Conservation (phyloP, 2,888 invertebrate genomes). For the Spisula subtruncata region DNA sequence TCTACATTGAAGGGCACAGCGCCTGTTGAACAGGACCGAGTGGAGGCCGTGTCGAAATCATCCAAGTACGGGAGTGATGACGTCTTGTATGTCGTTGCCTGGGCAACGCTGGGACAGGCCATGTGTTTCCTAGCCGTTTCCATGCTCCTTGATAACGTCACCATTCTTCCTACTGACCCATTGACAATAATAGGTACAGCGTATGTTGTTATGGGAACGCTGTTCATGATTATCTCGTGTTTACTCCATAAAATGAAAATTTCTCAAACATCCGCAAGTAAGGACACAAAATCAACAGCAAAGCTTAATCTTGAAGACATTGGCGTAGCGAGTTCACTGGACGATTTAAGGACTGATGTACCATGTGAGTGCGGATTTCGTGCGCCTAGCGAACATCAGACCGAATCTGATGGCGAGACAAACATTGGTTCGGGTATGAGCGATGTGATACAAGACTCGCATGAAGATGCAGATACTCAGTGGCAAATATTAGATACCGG, state of each 20-base stretch:
- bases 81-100: conserved; percentile 16
- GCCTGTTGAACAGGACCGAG: not conserved
- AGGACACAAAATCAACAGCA: not conserved
- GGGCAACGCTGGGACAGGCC: conserved; percentile 29
- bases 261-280: not conserved
- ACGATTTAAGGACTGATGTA: not conserved
- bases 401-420: not conserved
- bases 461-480: not conserved
- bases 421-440: not conserved
- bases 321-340: not conserved
- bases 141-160: conserved; percentile 30
- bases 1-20: not conserved
- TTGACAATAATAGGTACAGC: conserved; percentile 26
- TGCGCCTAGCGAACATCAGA: not conserved
- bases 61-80: not conserved
- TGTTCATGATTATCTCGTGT: conserved; percentile 15
- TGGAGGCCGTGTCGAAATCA: not conserved
- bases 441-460: not conserved
- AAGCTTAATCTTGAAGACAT: not conserved
- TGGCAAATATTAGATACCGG: not conserved
- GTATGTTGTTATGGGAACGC: conserved; percentile 25
- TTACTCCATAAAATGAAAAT: not conserved
- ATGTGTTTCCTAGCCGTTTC: conserved; percentile 10
- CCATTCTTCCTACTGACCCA: conserved; percentile 20
- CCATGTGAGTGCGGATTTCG: not conserved